Conservation (phyloP, 2,797 vertebrate genomes). For the Lagorchestes hirsutus region DNA sequence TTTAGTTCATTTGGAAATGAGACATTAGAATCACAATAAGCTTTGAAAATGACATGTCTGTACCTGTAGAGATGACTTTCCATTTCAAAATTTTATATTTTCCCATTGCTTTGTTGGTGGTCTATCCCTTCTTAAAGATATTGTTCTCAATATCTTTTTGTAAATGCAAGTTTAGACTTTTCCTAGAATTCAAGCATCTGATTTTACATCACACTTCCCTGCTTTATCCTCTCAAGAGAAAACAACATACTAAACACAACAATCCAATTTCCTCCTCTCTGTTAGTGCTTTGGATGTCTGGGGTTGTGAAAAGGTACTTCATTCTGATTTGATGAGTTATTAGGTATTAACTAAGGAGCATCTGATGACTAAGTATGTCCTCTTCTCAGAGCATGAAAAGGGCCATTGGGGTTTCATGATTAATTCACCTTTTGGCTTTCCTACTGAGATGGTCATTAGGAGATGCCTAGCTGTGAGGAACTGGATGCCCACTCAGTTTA, state of each 20-base stretch:
- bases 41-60: constrained; percentile 46
- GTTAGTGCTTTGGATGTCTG: constrained; percentile 34
- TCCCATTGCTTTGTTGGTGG: constrained; percentile 43
- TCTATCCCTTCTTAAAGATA: constrained; percentile 35
- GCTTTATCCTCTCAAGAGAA: constrained; percentile 48
- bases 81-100: constrained; percentile 40
- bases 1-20: constrained; percentile 60
- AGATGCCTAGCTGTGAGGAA: constrained; percentile 51
- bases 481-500: background rate
- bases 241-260: constrained; percentile 45
- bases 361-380: constrained; percentile 63
- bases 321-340: constrained; percentile 67
- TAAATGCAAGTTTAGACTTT: constrained; percentile 53
- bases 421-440: constrained; percentile 61
- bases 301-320: constrained; percentile 64
- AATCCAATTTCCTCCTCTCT: constrained; percentile 11
- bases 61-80: constrained; percentile 10
- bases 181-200: constrained; percentile 46
- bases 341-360: constrained; percentile 61
- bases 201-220: constrained; percentile 12
- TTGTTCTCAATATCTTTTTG: constrained; percentile 47
- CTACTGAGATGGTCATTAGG: constrained; percentile 65
- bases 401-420: constrained; percentile 51
- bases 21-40: constrained; percentile 32
- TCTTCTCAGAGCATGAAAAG: constrained; percentile 39